These are phyloP conservation scores for Strigamia maritima DNA, from an alignment of 2,888 invertebrate genomes.

Conservation along the genomic window DNA sequence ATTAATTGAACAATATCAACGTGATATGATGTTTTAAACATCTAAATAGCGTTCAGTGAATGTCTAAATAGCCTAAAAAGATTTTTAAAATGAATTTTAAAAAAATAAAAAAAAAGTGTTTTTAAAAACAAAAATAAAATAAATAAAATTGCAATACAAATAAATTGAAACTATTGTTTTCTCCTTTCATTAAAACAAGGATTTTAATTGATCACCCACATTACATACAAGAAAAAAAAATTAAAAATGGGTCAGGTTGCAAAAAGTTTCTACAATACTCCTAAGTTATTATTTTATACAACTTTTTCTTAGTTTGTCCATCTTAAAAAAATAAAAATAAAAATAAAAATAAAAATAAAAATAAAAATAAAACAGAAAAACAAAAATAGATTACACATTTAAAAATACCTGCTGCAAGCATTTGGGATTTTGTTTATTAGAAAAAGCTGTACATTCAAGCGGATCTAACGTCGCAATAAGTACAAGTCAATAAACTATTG, in stretches of 20 bases:
- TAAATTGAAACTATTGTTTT: not conserved
- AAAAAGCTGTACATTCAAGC: not conserved
- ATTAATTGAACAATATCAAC: too few species aligned
- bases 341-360: not conserved
- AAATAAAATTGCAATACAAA: not conserved
- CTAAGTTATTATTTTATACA: not conserved
- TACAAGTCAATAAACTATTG: not conserved
- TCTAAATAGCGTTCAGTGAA: too few species aligned
- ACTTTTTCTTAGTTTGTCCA: not conserved
- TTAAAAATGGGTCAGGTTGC: not conserved
- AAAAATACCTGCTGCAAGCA: slow-evolving; percentile 4
- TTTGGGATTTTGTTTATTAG: not conserved
- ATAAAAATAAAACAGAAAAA: too few species aligned
- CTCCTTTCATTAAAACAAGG: slow-evolving; percentile 1
- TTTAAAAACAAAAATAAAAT: not conserved
- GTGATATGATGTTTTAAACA: too few species aligned
- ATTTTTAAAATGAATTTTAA: not conserved
- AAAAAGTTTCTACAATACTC: not conserved
- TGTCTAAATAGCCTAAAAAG: too few species aligned
- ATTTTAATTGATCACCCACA: slow-evolving; percentile 4
- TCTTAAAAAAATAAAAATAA: not conserved
- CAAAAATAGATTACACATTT: not conserved
- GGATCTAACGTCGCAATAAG: not conserved
- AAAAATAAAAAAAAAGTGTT: not conserved
- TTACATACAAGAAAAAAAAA: not conserved